Base-by-base conservation (phyloP, 2,888 invertebrate species). In the Drosophila eohydei region DNA sequence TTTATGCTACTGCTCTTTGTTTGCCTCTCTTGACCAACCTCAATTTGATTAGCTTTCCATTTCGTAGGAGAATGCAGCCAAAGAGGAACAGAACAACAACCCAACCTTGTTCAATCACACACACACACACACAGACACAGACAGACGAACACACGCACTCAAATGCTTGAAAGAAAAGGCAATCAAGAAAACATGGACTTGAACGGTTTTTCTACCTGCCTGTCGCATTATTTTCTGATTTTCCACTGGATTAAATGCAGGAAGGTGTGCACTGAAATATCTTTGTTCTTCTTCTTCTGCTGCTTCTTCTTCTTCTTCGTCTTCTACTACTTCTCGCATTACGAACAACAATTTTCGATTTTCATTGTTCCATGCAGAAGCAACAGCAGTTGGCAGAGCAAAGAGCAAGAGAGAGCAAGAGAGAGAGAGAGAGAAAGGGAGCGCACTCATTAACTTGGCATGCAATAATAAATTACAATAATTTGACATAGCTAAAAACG, bases 381-480 rank as follows among this genome's bases (percentile, higher is more conserved):
- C 51, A 36, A 57, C 67, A 48, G 56, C 60, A 71, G 59, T 59
- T 72, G 46, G 40, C 14, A n/a, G 32, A 21, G 28, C 14, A 38
- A 6, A 32, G 16, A 28, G 51, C 14, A 44, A 2, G 21, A 16
- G 46, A 28, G 44, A 5, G 50, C 14, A n/a, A n/a, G 60, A 11
- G 34, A 9, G 32, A 34, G 48, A 48, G 50, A 58, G 46, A 44
- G 56, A 50, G 38, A 12, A 11, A 26, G 44, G 32, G 54, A 30
- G 38, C 34, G 71, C 50, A 68, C 81, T 87, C 89, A 89, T 84
- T 89, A 89, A 87, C 82, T 84, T 87, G 84, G 72, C 82, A 71
- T 86, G 86, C 84, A 87, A 89, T 84, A 80, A 86, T 86, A 86
- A 86, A 86, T 86, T 86, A 87, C 80, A 77, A 70, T 75, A 84